Evolutionary conservation across 2,113 vertebrate genomes (phyloP), one percentile per base, ranked within the genome.

Genomic region (Zosterops japonicus): DNA sequence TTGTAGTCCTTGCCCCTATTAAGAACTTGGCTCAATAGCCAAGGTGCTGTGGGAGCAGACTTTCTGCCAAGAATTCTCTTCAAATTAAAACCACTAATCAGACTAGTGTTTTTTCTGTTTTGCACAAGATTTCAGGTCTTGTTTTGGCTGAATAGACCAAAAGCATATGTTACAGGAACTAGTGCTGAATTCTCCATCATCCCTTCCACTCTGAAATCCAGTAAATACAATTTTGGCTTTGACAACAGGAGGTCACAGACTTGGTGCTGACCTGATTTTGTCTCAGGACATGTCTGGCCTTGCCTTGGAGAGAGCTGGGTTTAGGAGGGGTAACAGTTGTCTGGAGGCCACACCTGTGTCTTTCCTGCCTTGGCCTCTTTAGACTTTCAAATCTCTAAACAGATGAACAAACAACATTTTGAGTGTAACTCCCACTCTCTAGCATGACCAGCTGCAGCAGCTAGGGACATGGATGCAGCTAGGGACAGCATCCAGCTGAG

Each of bases 61-160:
- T 63, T 92, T 75, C 42, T 92, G 60, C 74, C 65, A 90, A 21
- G 29, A 29, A 33, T 88, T 93, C 39, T 85, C 61, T 55, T 93
- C 12, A 70, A 78, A 87, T 93, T 92, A 80, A 83, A 96, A 71
- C 4, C 49, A 69, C 52, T 77, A 63, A 90, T 96, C 78, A 85
- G 47, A 79, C 25, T 63, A 27, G 49, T 78, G 12, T 13, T 78
- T 81, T 50, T 46, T 74, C 35, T 75, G n/a, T 59, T 31, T 44
- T 70, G 42, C 9, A 22, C 36, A 41, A 46, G n/a, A 65, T 70
- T 81, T 81, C 11, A 67, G 49, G 16, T 28, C 14, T 61, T 89
- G 4, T 70, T 94, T 95, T 87, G 35, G 29, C 42, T 79, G 28
- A 76, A 20, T 1, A 74, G 31, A 17, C 36, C 28, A 78, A 63